A percentile compares a stretch with the other conserved stretches of the same genome.
phyloP scores from a whole-genome alignment of 1,140 invertebrate genomes.

The Orchestia grillus region DNA sequence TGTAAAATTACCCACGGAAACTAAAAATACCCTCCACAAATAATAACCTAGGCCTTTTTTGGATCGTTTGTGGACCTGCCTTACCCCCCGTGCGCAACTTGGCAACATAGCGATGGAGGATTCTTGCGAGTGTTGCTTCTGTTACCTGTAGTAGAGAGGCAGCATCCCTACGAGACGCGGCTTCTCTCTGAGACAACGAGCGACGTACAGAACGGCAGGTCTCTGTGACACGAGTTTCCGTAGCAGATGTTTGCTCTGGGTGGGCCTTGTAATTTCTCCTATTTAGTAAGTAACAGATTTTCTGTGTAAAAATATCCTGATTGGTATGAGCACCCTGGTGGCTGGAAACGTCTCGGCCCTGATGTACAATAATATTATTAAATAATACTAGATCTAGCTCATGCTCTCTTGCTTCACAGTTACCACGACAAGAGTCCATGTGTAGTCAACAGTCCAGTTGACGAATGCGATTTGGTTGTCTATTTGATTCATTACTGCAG shows the following conservation, averaged over 20 bases:
- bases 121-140: too few species aligned
- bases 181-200: too few species aligned
- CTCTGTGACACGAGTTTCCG: neutral
- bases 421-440: neutral
- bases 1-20: neutral
- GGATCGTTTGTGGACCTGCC: neutral
- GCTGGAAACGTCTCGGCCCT: neutral
- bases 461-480: neutral
- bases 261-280: neutral
- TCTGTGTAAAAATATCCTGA: neutral
- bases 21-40: neutral
- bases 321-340: neutral
- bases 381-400: neutral
- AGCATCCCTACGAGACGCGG: too few species aligned
- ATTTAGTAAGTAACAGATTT: neutral
- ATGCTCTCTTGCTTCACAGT: neutral
- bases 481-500: neutral
- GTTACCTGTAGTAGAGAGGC: too few species aligned
- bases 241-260: neutral
- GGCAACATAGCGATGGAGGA: neutral
- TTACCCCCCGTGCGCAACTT: neutral
- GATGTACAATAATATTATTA: neutral
- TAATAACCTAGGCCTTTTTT: neutral
- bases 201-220: too few species aligned
- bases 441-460: neutral